Base-by-base conservation (phyloP, 2,113 vertebrate genomes). In the Neogale vison region DNA sequence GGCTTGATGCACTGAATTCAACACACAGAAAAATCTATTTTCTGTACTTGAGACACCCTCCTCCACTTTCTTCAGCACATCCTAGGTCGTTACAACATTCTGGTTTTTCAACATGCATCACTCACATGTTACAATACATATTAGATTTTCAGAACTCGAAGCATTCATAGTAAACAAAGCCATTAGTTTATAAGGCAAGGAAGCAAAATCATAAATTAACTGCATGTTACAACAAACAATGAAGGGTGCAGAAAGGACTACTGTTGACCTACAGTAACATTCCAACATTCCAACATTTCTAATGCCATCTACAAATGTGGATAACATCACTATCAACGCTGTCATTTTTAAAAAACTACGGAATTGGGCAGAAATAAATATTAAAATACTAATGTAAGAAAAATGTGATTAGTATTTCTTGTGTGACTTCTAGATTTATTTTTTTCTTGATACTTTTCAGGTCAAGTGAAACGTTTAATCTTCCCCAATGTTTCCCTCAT, bases 161-260 rank as follows among this genome's bases (percentile, higher is more conserved):
- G 93, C 83, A 97, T 67, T 98, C 50, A 88, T 61, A 94, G 97
- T 92, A 93, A 97, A 97, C 8, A 92, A 89, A 96, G 93, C 79
- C 72, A 94, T 97, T 97, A 97, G 97, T 96, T 96, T 90, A 96
- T 0, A 96, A 96, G 90, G 65, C 93, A 92, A 94, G 86, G 80
- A 95, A 92, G 97, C 93, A 97, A 90, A 97, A 92, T 69, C 17
- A 86, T 69, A 94, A 91, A 42, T 85, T 85, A 89, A 84, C 0
- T 88, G 69, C 77, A 86, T 52, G 72, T 97, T 92, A 93, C 39
- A 69, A 80, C 50, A 82, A 97, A 97, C 34, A 96, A 81, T 72
- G 77, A 88, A 87, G 24, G 42, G n/a, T 52, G 6, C 31, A 95
- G 74, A 97, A 97, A 93, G 61, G 79, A 90, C 69, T 57, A 45